phyloP scores from a whole-genome alignment of 2,113 vertebrate species.

The Oncorhynchus kisutch region DNA sequence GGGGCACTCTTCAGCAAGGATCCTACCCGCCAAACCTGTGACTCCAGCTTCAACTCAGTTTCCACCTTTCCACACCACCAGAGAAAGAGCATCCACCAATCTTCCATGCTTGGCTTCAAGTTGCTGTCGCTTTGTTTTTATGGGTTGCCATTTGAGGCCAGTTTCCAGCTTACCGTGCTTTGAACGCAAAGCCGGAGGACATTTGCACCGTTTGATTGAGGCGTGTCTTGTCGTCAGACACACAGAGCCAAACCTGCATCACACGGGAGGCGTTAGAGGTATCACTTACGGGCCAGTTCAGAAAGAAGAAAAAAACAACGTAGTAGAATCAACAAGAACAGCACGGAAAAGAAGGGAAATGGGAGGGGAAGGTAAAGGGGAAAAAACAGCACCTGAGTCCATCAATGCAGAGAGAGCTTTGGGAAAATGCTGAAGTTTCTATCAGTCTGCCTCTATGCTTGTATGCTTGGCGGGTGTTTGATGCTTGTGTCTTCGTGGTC shows the following conservation, averaged over 20 bases:
- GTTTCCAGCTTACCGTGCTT: slow-evolving; percentile 69
- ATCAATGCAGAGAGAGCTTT: slow-evolving; percentile 59
- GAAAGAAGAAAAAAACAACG: slow-evolving; percentile 55
- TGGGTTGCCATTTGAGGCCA: slow-evolving; percentile 34
- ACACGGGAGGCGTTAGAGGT: slow-evolving; percentile 90
- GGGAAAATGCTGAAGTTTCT: slow-evolving; percentile 40
- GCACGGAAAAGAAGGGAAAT: slow-evolving; percentile 56
- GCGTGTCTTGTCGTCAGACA: slow-evolving; percentile 88
- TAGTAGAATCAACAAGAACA: slow-evolving; percentile 61
- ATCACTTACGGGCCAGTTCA: slow-evolving; percentile 78
- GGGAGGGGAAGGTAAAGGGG: slow-evolving; percentile 43
- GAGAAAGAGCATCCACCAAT: slow-evolving; percentile 58
- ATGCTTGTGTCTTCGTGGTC: slow-evolving; percentile 70
- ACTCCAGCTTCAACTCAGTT: slow-evolving; percentile 67
- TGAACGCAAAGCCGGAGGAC: slow-evolving; percentile 76
- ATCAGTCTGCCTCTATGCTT: slow-evolving; percentile 70
- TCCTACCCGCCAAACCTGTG: slow-evolving; percentile 58
- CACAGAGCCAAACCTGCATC: slow-evolving; percentile 93
- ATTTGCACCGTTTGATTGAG: slow-evolving; percentile 88
- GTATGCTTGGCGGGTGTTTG: slow-evolving; percentile 69
- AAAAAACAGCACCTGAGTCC: slow-evolving; percentile 64
- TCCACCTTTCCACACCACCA: slow-evolving; percentile 57
- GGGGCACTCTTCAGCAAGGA: slow-evolving; percentile 66
- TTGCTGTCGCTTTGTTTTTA: slow-evolving; percentile 26
- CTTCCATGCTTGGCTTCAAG: slow-evolving; percentile 54